phyloP scores from a whole-genome alignment of 2,113 vertebrate genomes.

The Panthera tigris region DNA sequence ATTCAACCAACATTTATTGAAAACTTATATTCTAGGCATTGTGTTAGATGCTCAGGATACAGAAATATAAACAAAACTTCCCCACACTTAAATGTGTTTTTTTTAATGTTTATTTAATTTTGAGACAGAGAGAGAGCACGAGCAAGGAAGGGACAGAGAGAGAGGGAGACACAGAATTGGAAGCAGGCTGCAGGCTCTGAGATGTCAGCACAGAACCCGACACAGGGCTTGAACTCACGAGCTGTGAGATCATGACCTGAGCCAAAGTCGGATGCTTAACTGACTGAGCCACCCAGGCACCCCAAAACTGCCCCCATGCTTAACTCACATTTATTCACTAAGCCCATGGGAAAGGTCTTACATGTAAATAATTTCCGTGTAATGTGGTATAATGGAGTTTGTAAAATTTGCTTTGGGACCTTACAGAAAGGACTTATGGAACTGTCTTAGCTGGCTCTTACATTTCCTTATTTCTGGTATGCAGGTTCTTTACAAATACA shows the following conservation, averaged over 20 bases:
- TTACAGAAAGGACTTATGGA: background rate
- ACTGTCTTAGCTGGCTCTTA: background rate
- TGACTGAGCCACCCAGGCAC: no score
- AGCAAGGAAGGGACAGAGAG: no score
- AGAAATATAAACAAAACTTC: background rate
- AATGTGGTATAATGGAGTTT: background rate
- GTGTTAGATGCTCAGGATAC: background rate
- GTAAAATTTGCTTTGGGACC: background rate
- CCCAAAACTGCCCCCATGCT: background rate
- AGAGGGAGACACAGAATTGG: no score
- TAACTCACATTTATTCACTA: background rate
- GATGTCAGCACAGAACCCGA: no score
- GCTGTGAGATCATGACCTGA: no score
- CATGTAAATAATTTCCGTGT: background rate
- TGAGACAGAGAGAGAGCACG: no score
- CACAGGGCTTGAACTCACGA: no score
- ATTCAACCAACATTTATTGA: background rate
- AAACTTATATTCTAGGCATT: background rate
- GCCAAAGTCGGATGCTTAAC: no score
- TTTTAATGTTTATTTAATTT: no score
- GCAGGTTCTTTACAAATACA: background rate
- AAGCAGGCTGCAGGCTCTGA: no score
- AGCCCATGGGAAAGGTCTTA: background rate
- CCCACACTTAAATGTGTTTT: background rate
- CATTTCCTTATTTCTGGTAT: background rate